Percentiles rank a stretch among this genome's conserved stretches.
These are phyloP conservation scores for Columba janthina DNA, from an alignment of 2,113 vertebrate genomes.

Conservation along the genomic window DNA sequence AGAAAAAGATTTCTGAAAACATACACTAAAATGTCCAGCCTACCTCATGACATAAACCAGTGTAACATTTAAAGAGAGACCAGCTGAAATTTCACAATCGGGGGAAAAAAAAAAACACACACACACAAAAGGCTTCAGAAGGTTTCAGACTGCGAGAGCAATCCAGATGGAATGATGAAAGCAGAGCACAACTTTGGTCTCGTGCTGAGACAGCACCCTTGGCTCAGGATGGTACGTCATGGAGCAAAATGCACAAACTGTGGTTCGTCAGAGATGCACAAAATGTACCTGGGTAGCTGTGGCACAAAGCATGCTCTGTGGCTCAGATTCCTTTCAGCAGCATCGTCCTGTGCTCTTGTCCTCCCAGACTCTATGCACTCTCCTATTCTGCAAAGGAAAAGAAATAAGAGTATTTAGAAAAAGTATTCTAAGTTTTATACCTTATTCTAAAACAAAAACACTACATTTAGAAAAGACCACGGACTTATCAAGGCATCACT, in stretches of 20 bases:
- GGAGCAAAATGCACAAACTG: background rate
- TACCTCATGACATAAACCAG: background rate
- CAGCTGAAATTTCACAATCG: background rate
- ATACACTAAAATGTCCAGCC: background rate
- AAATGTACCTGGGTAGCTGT: conserved; percentile 61
- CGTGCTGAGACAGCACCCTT: background rate
- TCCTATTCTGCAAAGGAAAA: conserved; percentile 27
- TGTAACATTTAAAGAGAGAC: background rate
- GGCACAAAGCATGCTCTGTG: conserved; percentile 55
- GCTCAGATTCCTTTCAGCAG: conserved; percentile 67
- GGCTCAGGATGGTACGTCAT: background rate
- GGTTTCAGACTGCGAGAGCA: background rate
- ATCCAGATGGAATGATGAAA: background rate
- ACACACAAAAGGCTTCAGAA: background rate
- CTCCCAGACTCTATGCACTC: background rate
- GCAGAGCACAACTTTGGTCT: background rate
- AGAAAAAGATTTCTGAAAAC: background rate
- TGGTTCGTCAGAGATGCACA: accelerated
- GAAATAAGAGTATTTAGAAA: background rate
- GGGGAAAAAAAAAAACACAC: background rate
- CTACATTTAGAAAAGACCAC: background rate
- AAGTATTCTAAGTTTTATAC: background rate
- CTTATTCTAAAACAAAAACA: background rate
- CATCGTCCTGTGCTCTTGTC: background rate
- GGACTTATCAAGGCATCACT: accelerated